phyloP scores from a whole-genome alignment of 2,888 invertebrate species.

The Acrobasis suavella region DNA sequence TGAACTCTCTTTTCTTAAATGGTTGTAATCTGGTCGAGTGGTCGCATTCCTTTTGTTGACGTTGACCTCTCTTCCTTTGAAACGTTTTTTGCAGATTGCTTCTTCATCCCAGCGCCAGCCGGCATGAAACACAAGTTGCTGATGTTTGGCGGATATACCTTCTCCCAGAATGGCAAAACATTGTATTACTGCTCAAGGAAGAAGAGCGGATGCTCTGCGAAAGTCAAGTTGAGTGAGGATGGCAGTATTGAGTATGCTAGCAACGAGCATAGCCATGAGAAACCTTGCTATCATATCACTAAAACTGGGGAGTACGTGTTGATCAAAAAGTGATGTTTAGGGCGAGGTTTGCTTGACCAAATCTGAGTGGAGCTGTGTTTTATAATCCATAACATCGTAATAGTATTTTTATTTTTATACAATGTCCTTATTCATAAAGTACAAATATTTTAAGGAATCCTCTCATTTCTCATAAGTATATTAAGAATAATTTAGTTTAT shows the following conservation, averaged over 20 bases:
- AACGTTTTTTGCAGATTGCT: slow-evolving; percentile 5
- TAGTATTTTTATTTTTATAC: too few relatives aligned
- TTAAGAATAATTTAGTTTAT: too few relatives aligned
- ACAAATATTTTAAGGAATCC: too few relatives aligned
- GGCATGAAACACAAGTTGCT: slow-evolving; percentile 21
- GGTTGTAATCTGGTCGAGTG: background rate
- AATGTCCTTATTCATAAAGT: too few relatives aligned
- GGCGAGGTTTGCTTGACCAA: too few relatives aligned
- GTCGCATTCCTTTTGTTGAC: background rate
- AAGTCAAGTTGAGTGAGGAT: slow-evolving; percentile 32
- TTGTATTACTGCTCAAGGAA: slow-evolving; percentile 38
- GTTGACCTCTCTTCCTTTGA: background rate
- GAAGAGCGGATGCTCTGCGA: slow-evolving; percentile 35
- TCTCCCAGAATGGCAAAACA: slow-evolving; percentile 17
- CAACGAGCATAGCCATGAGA: slow-evolving; percentile 31
- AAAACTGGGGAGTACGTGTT: slow-evolving; percentile 12
- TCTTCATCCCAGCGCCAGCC: slow-evolving; percentile 5
- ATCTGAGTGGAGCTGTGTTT: too few relatives aligned
- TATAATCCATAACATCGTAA: too few relatives aligned
- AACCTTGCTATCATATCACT: slow-evolving; percentile 19
- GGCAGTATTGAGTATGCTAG: slow-evolving; percentile 33
- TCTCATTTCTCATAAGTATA: too few relatives aligned
- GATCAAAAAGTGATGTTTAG: background rate
- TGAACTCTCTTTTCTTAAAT: too few relatives aligned
- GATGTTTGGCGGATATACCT: slow-evolving; percentile 30